Conservation (phyloP, 1,140 invertebrate genomes). For the Lepidurus apus region DNA sequence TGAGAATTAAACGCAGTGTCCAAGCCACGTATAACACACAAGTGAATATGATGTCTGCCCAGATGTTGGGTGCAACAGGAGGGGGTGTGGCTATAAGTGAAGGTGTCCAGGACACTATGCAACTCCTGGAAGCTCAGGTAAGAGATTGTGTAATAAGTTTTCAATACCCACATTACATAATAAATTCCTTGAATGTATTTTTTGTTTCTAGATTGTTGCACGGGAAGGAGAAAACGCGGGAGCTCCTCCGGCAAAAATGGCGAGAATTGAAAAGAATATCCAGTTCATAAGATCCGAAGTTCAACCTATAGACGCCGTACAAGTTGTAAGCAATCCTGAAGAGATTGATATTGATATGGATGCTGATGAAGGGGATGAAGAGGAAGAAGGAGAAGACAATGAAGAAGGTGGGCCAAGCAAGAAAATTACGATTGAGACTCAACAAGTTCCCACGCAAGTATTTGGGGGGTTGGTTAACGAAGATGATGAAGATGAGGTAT, state of each 20-base stretch:
- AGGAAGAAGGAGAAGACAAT: constrained; percentile 57
- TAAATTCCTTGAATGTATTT: background rate
- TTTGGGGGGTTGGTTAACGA: constrained; percentile 34
- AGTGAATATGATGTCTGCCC: constrained; percentile 96
- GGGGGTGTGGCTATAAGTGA: constrained; percentile 59
- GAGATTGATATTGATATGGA: constrained; percentile 87
- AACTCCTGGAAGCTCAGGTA: constrained; percentile 77
- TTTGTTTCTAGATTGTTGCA: background rate
- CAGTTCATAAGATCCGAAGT: constrained; percentile 80
- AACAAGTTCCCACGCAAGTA: constrained; percentile 32
- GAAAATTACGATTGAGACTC: constrained; percentile 29
- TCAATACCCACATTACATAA: background rate
- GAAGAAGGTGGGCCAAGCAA: constrained; percentile 45
- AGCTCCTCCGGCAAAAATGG: constrained; percentile 25
- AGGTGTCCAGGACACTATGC: constrained; percentile 74
- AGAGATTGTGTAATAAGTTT: constrained; percentile 43
- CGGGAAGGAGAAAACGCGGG: background rate
- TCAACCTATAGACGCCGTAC: constrained; percentile 64
- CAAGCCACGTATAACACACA: constrained; percentile 96
- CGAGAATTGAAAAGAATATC: constrained; percentile 56
- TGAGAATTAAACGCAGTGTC: constrained; percentile 93
- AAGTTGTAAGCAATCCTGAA: constrained; percentile 68
- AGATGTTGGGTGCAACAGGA: constrained; percentile 77
- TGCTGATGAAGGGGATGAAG: constrained; percentile 61
- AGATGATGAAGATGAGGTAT: constrained; percentile 30